A percentile compares a stretch with the other conserved stretches of the same genome.
Evolutionary conservation across 2,888 invertebrate species (phyloP).

Genomic region (Gasteruption jaculator): DNA sequence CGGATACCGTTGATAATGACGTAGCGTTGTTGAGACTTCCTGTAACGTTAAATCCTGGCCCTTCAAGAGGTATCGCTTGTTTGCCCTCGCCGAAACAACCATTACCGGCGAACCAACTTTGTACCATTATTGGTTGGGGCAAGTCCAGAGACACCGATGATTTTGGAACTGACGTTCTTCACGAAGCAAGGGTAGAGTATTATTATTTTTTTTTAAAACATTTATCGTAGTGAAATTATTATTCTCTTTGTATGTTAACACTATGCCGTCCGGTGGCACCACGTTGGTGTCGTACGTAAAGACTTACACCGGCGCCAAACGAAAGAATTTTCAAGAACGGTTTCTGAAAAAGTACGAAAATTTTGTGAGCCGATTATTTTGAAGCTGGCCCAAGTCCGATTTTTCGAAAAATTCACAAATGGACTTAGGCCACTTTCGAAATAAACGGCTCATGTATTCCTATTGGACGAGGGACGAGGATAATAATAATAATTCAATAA

Average conservation of each 20-base stretch:
- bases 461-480: too few species aligned
- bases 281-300: too few species aligned
- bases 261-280: too few species aligned
- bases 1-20: slow-evolving; percentile 87
- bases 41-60: slow-evolving; percentile 39
- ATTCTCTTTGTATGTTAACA: neutral
- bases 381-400: too few species aligned
- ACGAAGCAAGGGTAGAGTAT: slow-evolving; percentile 82
- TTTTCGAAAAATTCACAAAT: too few species aligned
- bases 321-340: slow-evolving; percentile 1
- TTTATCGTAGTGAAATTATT: neutral
- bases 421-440: too few species aligned
- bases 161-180: slow-evolving; percentile 77
- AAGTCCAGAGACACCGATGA: slow-evolving; percentile 72
- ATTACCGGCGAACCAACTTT: slow-evolving; percentile 64
- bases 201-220: too few species aligned
- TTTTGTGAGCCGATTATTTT: too few species aligned
- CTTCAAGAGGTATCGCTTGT: slow-evolving; percentile 67
- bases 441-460: too few species aligned
- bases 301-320: too few species aligned
- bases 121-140: slow-evolving; percentile 92
- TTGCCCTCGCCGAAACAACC: slow-evolving; percentile 69
- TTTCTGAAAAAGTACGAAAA: neutral
- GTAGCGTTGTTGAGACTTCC: slow-evolving; percentile 76
- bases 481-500: too few species aligned